These are phyloP conservation scores for Bergia sp. DNA, from an alignment of 92 coral and sea anemone genomes.

Conservation along the genomic window DNA sequence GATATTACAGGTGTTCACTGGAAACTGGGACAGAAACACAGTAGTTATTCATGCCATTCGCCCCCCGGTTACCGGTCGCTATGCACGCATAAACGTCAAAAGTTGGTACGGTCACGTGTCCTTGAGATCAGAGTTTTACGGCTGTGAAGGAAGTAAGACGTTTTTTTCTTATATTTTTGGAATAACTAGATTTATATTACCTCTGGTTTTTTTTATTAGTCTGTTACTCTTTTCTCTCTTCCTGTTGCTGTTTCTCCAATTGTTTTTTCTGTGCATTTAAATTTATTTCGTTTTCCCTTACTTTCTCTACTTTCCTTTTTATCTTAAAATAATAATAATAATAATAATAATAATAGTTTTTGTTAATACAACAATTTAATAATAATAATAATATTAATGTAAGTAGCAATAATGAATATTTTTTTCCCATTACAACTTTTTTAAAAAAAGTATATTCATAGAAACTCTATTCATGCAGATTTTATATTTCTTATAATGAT, in stretches of 20 bases:
- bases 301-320: too few relatives aligned
- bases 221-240: background rate
- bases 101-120: slow-evolving; percentile 32
- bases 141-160: slow-evolving; percentile 36
- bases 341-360: too few relatives aligned
- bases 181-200: background rate
- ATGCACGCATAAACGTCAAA: slow-evolving; percentile 19
- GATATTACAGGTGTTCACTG: background rate
- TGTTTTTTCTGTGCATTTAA: background rate
- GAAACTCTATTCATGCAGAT: too few relatives aligned
- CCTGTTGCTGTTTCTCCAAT: background rate
- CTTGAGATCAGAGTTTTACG: slow-evolving; percentile 29
- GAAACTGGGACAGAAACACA: slow-evolving; percentile 25
- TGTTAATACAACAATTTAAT: too few relatives aligned
- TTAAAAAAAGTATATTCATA: too few relatives aligned
- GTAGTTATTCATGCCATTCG: background rate
- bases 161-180: background rate
- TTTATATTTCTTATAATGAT: background rate
- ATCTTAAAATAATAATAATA: too few relatives aligned
- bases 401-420: background rate
- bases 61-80: slow-evolving; percentile 10
- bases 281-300: background rate
- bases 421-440: too few relatives aligned
- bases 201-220: background rate
- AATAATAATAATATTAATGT: too few relatives aligned